Base-by-base conservation (phyloP, 2,888 invertebrate species). In the Drosophila macrothrix region DNA sequence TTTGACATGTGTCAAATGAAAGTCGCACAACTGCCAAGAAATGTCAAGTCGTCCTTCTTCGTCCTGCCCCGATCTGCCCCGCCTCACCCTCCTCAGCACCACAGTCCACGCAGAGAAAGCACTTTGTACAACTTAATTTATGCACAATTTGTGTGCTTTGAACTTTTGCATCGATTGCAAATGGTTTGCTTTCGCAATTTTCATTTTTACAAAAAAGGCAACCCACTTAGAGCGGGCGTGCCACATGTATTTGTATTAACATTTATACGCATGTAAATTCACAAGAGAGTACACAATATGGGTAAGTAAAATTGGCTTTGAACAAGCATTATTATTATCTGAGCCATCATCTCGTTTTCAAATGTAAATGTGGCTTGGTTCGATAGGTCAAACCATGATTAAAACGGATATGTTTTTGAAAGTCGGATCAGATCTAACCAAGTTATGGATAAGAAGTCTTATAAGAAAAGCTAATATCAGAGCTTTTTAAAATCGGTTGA, bases 1-100 rank as follows among this genome's bases (percentile, higher is more conserved):
- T 83, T 82, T 82, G 90, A 90, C 86, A 88, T 78, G 77, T 87
- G 90, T 87, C 87, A 86, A 72, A 83, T 83, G 83, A 83, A 80
- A 78, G 77, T 82, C 80, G 71, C 82, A 75, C 65, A 82, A 68
- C 78, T 80, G 80, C 67, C 82, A 82, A 79, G 78, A 73, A 70
- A 80, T 83, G 75, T 73, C 73, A 80, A 73, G 31, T 31, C 50
- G 28, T 46, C 9, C 46, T 16, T 25, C 46, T 25, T 46, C 46
- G 46, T 22, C 22, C 22, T 46, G 14, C 4, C 22, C 14, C 31
- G 16, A 33, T 29, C 33, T 7, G 31, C 28, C 29, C 14, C 52
- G 10, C 33, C 35, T 22, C 56, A 12, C 37, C 14, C 56, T 28
- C 54, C 31, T 28, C 22, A 14, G 4, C 37, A 4, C 19, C 14